These are phyloP conservation scores for Helicoverpa assulta DNA, from an alignment of 2,888 invertebrate species.

Conservation along the genomic window DNA sequence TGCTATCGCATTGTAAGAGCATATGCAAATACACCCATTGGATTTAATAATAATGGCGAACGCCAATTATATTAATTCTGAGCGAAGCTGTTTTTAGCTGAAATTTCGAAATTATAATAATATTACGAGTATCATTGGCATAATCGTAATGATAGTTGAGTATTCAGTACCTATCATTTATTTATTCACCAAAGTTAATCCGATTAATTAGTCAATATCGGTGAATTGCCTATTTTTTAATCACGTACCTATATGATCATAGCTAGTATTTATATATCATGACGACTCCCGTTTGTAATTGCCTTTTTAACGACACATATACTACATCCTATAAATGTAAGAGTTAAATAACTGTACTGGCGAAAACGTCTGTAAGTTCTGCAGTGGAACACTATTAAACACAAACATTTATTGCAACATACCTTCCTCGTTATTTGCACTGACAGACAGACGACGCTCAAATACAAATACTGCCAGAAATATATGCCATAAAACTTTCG, in stretches of 20 bases:
- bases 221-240: no score
- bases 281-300: background rate
- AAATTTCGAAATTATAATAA: constrained; percentile 4
- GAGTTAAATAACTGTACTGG: no score
- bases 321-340: no score
- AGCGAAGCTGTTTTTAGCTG: constrained; percentile 1
- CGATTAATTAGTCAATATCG: constrained; percentile 3
- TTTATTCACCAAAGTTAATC: constrained; percentile 23
- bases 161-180: constrained; percentile 4
- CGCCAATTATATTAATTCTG: background rate
- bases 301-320: background rate
- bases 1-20: constrained; percentile 4
- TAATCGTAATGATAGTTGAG: constrained; percentile 1
- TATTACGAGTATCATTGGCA: constrained; percentile 1
- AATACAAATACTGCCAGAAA: constrained; percentile 19
- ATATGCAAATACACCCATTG: constrained; percentile 2
- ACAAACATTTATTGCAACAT: background rate
- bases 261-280: no score
- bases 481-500: constrained; percentile 28
- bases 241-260: no score
- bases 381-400: background rate
- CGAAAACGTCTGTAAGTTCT: background rate
- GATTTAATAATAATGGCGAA: constrained; percentile 2
- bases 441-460: constrained; percentile 2
- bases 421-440: constrained; percentile 1